A percentile compares a stretch with the other conserved stretches of the same genome.
phyloP scores from a whole-genome alignment of 2,888 invertebrate genomes.

The Mimachlamys varia region DNA sequence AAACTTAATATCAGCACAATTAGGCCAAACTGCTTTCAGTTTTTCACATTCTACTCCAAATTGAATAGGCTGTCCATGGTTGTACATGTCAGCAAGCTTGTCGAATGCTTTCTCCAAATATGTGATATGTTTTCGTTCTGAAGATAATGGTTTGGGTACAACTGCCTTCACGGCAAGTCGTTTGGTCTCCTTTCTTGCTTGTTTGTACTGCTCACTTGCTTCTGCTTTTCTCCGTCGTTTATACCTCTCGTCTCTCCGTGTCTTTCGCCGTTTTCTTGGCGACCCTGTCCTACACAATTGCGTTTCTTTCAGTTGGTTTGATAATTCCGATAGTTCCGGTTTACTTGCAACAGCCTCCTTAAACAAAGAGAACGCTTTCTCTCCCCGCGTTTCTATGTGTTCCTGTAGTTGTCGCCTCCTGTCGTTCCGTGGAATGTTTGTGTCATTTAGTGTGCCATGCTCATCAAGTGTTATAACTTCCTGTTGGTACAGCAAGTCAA shows the following conservation, averaged over 20 bases:
- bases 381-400: not conserved
- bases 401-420: not conserved
- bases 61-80: not conserved
- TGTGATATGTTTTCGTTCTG: not conserved
- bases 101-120: not conserved
- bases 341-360: not conserved
- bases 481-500: not conserved
- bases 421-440: not conserved
- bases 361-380: not conserved
- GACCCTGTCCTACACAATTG: not conserved
- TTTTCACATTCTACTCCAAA: not conserved
- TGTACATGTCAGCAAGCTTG: not conserved
- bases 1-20: not conserved
- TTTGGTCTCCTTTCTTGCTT: not conserved
- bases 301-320: not conserved
- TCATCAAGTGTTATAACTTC: constrained; percentile 10
- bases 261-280: not conserved
- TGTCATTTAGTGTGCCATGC: not conserved
- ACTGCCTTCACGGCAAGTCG: not conserved
- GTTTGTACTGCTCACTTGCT: not conserved
- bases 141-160: not conserved
- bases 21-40: not conserved
- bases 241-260: not conserved
- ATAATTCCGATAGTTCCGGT: not conserved
- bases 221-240: not conserved